These are phyloP conservation scores for Rhea americana DNA, from an alignment of 2,113 vertebrate species.

Conservation along the genomic window DNA sequence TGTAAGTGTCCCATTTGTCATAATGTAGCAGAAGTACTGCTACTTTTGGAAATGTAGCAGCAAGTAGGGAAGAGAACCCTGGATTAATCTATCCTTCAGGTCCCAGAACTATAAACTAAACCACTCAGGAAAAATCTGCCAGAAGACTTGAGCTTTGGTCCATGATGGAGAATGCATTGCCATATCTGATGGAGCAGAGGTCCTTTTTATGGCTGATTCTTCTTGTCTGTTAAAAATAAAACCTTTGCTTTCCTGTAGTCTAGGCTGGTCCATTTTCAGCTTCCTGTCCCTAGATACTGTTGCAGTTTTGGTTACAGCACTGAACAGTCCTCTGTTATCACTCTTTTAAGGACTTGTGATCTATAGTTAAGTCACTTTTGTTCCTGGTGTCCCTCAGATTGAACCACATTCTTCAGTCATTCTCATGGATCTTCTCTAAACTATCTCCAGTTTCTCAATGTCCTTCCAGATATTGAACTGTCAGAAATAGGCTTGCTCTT, in stretches of 20 bases:
- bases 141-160: neutral
- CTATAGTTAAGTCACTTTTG: neutral
- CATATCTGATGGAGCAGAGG: fast-evolving
- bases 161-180: neutral
- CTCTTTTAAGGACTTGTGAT: neutral
- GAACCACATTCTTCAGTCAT: neutral
- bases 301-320: neutral
- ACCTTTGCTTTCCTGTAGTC: neutral
- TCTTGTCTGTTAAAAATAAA: neutral
- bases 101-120: neutral
- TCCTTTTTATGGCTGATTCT: neutral
- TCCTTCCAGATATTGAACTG: neutral
- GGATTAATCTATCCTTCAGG: neutral
- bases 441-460: neutral
- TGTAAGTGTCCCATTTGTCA: neutral
- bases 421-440: neutral
- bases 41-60: neutral
- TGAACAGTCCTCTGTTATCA: neutral
- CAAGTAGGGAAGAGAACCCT: neutral
- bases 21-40: neutral
- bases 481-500: neutral
- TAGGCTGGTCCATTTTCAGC: neutral
- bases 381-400: neutral
- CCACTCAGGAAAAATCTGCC: neutral
- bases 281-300: neutral